Base-by-base conservation (phyloP, 2,797 vertebrate genomes). In the Periparus ater region DNA sequence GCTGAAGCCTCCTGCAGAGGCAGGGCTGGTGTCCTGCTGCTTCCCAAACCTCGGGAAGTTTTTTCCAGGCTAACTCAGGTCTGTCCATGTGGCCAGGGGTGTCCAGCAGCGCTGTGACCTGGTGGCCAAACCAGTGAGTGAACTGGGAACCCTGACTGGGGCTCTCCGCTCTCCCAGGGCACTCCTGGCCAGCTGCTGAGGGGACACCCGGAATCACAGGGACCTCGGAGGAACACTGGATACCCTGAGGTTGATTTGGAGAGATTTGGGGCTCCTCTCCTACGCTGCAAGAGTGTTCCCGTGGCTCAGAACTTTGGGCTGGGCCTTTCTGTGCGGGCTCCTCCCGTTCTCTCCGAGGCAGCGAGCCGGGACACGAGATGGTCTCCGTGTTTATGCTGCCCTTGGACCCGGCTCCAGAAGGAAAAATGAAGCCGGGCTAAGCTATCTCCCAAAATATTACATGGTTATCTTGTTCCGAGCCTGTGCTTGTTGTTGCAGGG, bases 201-300 rank as follows among this genome's bases (percentile, higher is more conserved):
- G 11, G 25, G 45, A 11, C 48, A 25, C 27, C 4, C 0, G 2
- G 7, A 18, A 18, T 13, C 21, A 9, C 1, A 6, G 0, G 9
- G 38, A 11, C 44, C 60, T 11, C 1, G 2, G 42, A 20, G 34
- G 42, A 48, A n/a, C 17, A 3, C 2, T 4, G 15, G 13, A 10
- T 10, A n/a, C 29, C 48, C 48, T 4, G 30, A 22, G 20, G 9
- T 0, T 17, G 45, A 16, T 11, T 11, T 30, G 40, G 16, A 19
- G 11, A 22, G 45, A 5, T 47, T 3, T 13, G n/a, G 34, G 20
- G n/a, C 3, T 58, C 40, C 47, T 66, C 20, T 72, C 57, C 68
- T 1, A 14, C 17, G 20, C 79, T 32, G 29, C n/a, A 29, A 5
- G 30, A 27, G 40, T 12, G 34, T 15, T n/a, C 34, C 30, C 21